Base-by-base conservation (phyloP, 2,113 vertebrate genomes). In the Dasyprocta punctata region DNA sequence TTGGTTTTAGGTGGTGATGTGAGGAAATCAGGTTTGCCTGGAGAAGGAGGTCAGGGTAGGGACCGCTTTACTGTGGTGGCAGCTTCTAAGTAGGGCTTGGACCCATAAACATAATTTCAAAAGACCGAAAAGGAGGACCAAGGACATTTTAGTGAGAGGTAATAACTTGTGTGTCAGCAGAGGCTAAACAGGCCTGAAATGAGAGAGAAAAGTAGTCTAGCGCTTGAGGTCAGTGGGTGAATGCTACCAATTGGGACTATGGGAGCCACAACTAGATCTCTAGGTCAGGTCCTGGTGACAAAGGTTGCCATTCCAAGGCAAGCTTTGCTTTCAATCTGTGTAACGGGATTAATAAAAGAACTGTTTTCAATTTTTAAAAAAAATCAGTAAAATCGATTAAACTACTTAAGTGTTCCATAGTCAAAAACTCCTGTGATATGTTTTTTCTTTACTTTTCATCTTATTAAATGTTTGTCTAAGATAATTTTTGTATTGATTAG, bases 401-500 rank as follows among this genome's bases (percentile, higher is more conserved):
- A 9, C 30, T 56, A 77, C 69, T 89, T 89, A 67, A 41, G 67
- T 83, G 69, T 77, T 85, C 5, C 41, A 69, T 90, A 71, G 80
- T 71, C 41, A 93, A 56, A 92, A 41, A 44, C 36, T 80, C 11
- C 22, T 89, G 41, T 54, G 41, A 89, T 26, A 38, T 36, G 56
- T 58, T 92, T 36, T 75, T 83, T 19, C 19, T 60, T 56, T 13
- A 80, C 52, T 80, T 85, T 78, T 33, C 33, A 77, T 41, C 49
- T 89, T 61, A 38, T 58, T 83, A 65, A 84, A 67, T 11, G 26
- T 89, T 89, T 80, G 49, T 49, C 33, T 58, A 71, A 86, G 54
- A 26, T 81, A 81, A 30, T 81, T 90, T 93, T 86, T 86, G 24
- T 90, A 56, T 54, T 44, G 71, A 71, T 38, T 94, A 65, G 63